Percentiles rank a stretch among this genome's conserved stretches.
phyloP scores from a whole-genome alignment of 2,797 vertebrate genomes.

The Vireo griseus region DNA sequence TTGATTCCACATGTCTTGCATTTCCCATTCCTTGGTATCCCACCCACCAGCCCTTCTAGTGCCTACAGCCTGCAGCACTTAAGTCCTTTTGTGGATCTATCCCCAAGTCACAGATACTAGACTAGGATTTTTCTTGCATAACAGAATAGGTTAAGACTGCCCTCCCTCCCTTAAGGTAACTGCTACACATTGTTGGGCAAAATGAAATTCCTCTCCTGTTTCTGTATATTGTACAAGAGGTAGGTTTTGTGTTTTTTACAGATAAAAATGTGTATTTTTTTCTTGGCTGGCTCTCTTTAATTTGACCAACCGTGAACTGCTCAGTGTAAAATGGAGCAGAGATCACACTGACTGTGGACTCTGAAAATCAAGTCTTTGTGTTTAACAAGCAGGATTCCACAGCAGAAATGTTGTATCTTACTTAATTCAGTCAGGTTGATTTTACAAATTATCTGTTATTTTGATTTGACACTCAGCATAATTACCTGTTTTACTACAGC shows the following conservation, averaged over 20 bases:
- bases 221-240: not conserved
- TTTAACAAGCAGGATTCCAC: not conserved
- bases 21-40: not conserved
- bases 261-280: not conserved
- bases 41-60: not conserved
- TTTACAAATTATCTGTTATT: not conserved
- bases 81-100: conserved; percentile 11
- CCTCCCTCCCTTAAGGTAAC: not conserved
- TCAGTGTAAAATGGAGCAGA: not conserved
- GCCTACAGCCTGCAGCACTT: not conserved
- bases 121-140: not conserved
- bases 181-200: not conserved
- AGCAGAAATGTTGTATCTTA: not conserved
- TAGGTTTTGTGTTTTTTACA: not conserved
- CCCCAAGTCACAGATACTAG: not conserved
- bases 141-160: not conserved
- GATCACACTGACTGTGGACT: not conserved
- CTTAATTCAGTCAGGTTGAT: not conserved
- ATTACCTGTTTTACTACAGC: conserved; percentile 92
- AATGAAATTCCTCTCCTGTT: not conserved
- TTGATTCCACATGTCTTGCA: not conserved
- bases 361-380: not conserved
- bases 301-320: not conserved
- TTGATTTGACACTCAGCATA: conserved; percentile 47
- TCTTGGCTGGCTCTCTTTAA: not conserved